Base-by-base conservation (phyloP, 2,797 vertebrate species). In the Sebastiscus albofasciatus region DNA sequence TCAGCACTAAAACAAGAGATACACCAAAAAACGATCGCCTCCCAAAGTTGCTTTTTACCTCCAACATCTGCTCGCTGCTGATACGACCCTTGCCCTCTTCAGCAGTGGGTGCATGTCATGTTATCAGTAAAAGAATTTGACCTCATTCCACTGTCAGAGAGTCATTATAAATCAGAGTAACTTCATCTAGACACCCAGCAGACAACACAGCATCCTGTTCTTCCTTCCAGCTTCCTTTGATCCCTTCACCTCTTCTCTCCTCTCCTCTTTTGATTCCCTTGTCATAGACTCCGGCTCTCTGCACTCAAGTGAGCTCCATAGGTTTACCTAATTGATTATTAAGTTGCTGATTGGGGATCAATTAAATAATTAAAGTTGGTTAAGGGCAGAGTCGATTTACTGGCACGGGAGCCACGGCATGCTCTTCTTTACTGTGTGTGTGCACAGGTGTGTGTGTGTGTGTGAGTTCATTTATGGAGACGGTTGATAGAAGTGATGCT, bases 281-380 rank as follows among this genome's bases (percentile, higher is more conserved):
- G 90, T 94, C 90, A 93, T 89, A 89, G 71, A 84, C 72, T 81
- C 56, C 27, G 24, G 46, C 83, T 92, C 81, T 93, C 81, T 86
- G 81, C 89, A 76, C 93, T 88, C 80, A 82, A 93, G 75, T 90
- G 91, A 92, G 80, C 93, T 93, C 90, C 84, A 92, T 81, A 83
- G 93, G 91, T 95, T 95, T 96, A 89, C 87, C 89, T 95, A 95
- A 95, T 94, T 94, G 95, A 96, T 96, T 95, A 95, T 95, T 94
- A 96, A 94, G 87, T 94, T 82, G 86, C 90, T 94, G 93, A 95
- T 95, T 95, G 89, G 78, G 76, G 90, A 95, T 96, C 95, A 95
- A 94, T 96, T 95, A 93, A 95, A 94, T 93, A 92, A 95, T 95
- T 95, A 94, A 95, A 94, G 91, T 95, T 94, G 90, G 89, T 96